phyloP scores from a whole-genome alignment of 2,888 invertebrate genomes.

The Drosophila leonis region DNA sequence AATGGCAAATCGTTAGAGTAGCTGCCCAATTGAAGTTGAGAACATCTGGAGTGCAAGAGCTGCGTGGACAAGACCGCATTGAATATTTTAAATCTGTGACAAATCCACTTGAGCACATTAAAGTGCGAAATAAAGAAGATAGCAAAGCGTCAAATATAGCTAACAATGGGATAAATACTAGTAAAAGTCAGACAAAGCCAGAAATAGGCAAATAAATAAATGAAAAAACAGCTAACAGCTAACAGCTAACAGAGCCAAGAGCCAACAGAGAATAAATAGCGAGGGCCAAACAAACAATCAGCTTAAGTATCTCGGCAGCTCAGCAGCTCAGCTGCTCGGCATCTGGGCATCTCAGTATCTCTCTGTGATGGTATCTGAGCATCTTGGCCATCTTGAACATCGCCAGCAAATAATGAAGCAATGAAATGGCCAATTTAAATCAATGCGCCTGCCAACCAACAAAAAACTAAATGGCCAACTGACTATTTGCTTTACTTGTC shows the following conservation, averaged over 20 bases:
- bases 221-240: slow-evolving; percentile 10
- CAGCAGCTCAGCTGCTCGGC: neutral
- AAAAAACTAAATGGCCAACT: slow-evolving; percentile 45
- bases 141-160: slow-evolving; percentile 10
- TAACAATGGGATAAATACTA: slow-evolving; percentile 32
- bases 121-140: slow-evolving; percentile 1
- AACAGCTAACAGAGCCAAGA: neutral
- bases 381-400: slow-evolving; percentile 23
- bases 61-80: neutral
- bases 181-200: slow-evolving; percentile 41
- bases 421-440: slow-evolving; percentile 73
- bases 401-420: slow-evolving; percentile 61
- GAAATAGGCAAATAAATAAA: slow-evolving; percentile 29
- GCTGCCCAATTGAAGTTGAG: neutral
- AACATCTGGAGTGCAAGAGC: neutral
- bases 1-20: neutral
- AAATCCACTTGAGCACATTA: slow-evolving; percentile 52
- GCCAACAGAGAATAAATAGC: slow-evolving; percentile 20
- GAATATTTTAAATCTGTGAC: slow-evolving; percentile 12
- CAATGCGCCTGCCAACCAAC: slow-evolving; percentile 45
- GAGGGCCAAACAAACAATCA: slow-evolving; percentile 57
- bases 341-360: neutral
- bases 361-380: slow-evolving; percentile 18
- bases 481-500: slow-evolving; percentile 20
- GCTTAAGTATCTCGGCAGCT: slow-evolving; percentile 49